phyloP scores from a whole-genome alignment of 1,140 invertebrate genomes.

The Stratiolaelaps scimitus region DNA sequence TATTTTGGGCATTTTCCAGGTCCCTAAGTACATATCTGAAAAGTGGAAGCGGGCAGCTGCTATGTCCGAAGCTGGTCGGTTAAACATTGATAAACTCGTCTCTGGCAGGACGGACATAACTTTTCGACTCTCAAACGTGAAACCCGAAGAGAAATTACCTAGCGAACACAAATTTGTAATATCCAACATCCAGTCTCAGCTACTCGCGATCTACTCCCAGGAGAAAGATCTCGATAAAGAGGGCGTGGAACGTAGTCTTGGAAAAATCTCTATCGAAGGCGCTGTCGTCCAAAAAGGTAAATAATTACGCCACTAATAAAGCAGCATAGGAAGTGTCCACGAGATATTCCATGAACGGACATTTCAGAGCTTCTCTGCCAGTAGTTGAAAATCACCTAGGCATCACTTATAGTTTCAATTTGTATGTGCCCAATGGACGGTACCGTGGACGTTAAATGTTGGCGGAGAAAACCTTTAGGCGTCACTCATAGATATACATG shows the following conservation, averaged over 20 bases:
- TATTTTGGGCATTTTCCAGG: constrained; percentile 39
- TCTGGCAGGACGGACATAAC: constrained; percentile 59
- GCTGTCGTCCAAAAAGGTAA: constrained; percentile 68
- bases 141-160: constrained; percentile 56
- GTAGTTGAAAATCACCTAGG: too few species aligned
- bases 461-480: too few species aligned
- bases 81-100: constrained; percentile 56
- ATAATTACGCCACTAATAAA: too few species aligned
- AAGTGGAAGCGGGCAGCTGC: constrained; percentile 71
- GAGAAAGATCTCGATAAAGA: constrained; percentile 47
- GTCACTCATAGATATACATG: too few species aligned
- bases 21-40: constrained; percentile 82
- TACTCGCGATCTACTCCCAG: constrained; percentile 75
- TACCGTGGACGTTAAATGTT: too few species aligned
- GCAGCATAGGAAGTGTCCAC: too few species aligned
- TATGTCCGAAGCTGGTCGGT: constrained; percentile 61
- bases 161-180: constrained; percentile 78
- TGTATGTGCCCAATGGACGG: too few species aligned
- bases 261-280: constrained; percentile 76
- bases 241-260: constrained; percentile 38
- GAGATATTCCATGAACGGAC: too few species aligned
- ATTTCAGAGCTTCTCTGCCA: too few species aligned
- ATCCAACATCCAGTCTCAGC: constrained; percentile 70
- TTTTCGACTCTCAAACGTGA: constrained; percentile 53
- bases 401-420: too few species aligned